A percentile compares a stretch with the other conserved stretches of the same genome.
phyloP scores from a whole-genome alignment of 2,113 vertebrate species.

The Crocuta crocuta region DNA sequence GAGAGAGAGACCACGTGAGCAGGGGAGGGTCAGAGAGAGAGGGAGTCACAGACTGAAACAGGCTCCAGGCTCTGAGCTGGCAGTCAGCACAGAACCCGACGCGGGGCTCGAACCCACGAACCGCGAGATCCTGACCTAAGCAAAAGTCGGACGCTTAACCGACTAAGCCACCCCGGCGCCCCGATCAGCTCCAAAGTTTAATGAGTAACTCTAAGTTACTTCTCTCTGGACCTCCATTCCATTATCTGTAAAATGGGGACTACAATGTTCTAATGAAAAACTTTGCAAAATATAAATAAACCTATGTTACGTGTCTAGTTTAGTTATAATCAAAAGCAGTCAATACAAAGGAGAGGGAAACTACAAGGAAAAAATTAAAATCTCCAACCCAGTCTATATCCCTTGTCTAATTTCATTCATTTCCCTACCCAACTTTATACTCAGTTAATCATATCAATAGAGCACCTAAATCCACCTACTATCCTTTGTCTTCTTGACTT shows the following conservation, averaged over 20 bases:
- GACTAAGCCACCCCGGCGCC: too few relatives aligned
- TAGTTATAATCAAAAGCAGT: constrained; percentile 21
- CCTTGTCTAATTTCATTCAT: not conserved
- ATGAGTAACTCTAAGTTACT: not conserved
- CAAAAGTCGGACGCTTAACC: too few relatives aligned
- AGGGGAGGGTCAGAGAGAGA: too few relatives aligned
- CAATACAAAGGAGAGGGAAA: not conserved
- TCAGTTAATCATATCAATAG: not conserved
- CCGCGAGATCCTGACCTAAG: too few relatives aligned
- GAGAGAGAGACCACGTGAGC: too few relatives aligned
- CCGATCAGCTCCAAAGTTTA: not conserved
- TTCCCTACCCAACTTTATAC: not conserved
- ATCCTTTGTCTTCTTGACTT: not conserved
- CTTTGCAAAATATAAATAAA: not conserved
- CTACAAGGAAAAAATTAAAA: not conserved
- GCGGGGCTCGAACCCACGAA: too few relatives aligned
- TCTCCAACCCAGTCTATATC: not conserved
- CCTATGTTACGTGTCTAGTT: not conserved
- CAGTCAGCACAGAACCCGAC: too few relatives aligned
- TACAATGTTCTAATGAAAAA: not conserved
- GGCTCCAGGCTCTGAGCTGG: too few relatives aligned
- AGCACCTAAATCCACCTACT: not conserved
- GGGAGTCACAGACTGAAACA: too few relatives aligned
- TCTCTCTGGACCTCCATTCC: not conserved
- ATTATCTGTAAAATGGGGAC: not conserved